phyloP scores from a whole-genome alignment of 1,140 invertebrate species.

The Centruroides vittatus region DNA sequence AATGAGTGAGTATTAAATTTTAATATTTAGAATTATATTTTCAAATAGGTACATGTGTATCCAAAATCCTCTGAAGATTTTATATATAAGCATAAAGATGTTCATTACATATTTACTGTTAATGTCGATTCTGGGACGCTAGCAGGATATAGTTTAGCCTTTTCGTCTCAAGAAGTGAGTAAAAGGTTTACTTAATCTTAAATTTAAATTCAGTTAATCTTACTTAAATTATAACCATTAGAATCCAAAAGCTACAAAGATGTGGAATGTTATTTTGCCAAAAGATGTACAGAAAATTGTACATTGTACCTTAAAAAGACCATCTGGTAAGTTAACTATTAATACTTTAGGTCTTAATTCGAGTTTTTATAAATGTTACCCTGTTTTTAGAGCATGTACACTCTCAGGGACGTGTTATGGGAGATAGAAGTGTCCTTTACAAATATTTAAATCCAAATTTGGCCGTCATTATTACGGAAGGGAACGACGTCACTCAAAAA shows the following conservation, averaged over 20 bases:
- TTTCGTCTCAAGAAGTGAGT: too few species aligned
- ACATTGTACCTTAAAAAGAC: constrained; percentile 39
- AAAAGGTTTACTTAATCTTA: too few species aligned
- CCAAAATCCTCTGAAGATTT: constrained; percentile 40
- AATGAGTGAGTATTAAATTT: too few species aligned
- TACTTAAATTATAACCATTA: constrained; percentile 20
- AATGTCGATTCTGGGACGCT: constrained; percentile 46
- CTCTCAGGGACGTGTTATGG: constrained; percentile 86
- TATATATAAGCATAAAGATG: constrained; percentile 21
- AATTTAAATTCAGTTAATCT: too few species aligned
- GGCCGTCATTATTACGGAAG: constrained; percentile 67
- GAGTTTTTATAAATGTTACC: not conserved
- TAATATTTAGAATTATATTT: too few species aligned
- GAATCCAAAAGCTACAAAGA: constrained; percentile 32
- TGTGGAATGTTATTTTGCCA: constrained; percentile 58
- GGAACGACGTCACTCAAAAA: constrained; percentile 56
- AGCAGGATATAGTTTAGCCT: constrained; percentile 41
- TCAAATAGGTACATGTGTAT: constrained; percentile 38
- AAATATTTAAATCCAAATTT: constrained; percentile 98
- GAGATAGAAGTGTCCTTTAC: constrained; percentile 90
- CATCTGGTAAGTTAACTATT: constrained; percentile 7
- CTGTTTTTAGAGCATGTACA: constrained; percentile 64
- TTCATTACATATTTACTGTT: constrained; percentile 31
- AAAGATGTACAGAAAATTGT: constrained; percentile 37
- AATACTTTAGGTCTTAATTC: not conserved